These are phyloP conservation scores for Trichoplusia ni DNA, from an alignment of 1,140 invertebrate genomes.

Conservation along the genomic window DNA sequence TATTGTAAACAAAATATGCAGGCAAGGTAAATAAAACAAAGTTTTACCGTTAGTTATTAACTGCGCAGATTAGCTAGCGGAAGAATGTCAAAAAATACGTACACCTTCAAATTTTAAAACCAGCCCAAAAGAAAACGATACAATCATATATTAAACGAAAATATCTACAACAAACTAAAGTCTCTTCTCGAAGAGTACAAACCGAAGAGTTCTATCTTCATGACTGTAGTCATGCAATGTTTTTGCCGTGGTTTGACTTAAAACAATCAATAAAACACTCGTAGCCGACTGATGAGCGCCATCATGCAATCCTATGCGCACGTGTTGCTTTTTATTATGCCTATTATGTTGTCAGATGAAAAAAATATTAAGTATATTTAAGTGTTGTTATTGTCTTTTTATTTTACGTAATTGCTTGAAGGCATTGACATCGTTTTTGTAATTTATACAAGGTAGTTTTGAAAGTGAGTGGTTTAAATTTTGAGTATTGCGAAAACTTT, in stretches of 20 bases:
- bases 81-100: not conserved
- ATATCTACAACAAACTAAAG: too few species aligned
- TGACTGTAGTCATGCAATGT: conserved; percentile 14
- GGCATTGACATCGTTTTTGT: conserved; percentile 30
- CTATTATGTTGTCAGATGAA: conserved; percentile 66
- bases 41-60: too few species aligned
- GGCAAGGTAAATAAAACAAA: too few species aligned
- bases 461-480: too few species aligned
- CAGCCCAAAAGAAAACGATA: too few species aligned
- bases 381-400: conserved; percentile 60
- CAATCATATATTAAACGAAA: too few species aligned
- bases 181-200: too few species aligned
- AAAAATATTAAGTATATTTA: conserved; percentile 52
- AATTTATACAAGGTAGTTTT: too few species aligned
- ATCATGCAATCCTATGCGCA: conserved; percentile 58
- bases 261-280: conserved; percentile 44
- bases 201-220: not conserved
- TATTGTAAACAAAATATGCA: too few species aligned
- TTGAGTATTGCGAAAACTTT: too few species aligned
- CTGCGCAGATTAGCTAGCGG: too few species aligned
- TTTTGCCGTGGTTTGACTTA: conserved; percentile 23
- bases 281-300: conserved; percentile 52
- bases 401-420: conserved; percentile 45
- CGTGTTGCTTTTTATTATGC: conserved; percentile 63
- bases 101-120: not conserved